Evolutionary conservation across 2,113 vertebrate genomes (phyloP), one percentile per base, ranked within the genome.

Genomic region (Oreochromis niloticus): DNA sequence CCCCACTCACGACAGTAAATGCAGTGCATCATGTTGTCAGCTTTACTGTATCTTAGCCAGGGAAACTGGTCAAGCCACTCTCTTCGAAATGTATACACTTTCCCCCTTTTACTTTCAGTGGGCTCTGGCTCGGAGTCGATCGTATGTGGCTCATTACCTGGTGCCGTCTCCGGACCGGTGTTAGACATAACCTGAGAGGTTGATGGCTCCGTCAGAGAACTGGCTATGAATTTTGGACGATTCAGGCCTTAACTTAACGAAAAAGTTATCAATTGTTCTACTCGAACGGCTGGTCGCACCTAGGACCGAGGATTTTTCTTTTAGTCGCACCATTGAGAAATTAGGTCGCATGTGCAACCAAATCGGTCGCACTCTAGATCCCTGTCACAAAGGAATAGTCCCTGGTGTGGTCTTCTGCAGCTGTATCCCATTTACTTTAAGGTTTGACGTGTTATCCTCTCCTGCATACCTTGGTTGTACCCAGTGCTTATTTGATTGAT

Each of bases 221-320:
- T 61, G 30, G 1, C 9, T 61, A 61, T 61, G 9, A 34, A 61
- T 61, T 34, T 61, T 61, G 30, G 16, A 34, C 10, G 57, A 5
- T 0, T 61, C 16, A 0, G 57, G 57, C 9, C 3, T 61, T 61
- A 57, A 27, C 55, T 57, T 56, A 61, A 61, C 1, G 0, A 9
- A 32, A 61, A 32, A 54, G n/a, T 54, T 2, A 22, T 11, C 0
- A 56, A 0, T 56, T 56, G 59, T 34, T 19, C 16, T 34, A 34
- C 30, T 63, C 9, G 1, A 63, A 63, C 19, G 9, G 59, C 30
- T 63, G 59, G 16, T 19, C 5, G 5, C 16, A 63, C 9, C 30
- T 63, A 11, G 30, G 59, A 34, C 2, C 16, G 16, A 59, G 27
- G 56, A 59, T 9, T 19, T 34, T 63, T 19, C 11, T 63, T 34